phyloP scores from a whole-genome alignment of 2,113 vertebrate species.

The Boleophthalmus pectinirostris region DNA sequence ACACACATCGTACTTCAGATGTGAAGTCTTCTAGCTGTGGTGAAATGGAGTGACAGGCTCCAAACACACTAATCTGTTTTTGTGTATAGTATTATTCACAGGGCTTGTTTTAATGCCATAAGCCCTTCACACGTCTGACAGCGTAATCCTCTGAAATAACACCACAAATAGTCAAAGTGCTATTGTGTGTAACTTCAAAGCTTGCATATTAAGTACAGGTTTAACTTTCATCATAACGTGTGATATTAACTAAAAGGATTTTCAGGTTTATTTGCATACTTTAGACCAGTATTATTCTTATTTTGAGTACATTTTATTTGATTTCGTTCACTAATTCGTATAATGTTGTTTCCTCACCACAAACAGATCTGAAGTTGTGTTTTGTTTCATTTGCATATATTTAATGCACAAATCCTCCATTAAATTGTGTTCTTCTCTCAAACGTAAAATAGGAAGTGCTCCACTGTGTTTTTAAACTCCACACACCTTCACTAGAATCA shows the following conservation, averaged over 20 bases:
- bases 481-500: no score
- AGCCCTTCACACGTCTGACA: not conserved
- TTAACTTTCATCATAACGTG: not conserved
- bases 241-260: not conserved
- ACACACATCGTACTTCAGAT: not conserved
- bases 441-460: no score
- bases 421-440: no score
- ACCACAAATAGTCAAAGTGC: not conserved
- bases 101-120: constrained; percentile 2
- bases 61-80: constrained; percentile 4
- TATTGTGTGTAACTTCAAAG: constrained; percentile 5
- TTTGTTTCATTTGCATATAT: no score
- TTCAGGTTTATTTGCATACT: no score
- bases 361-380: no score
- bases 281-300: not conserved
- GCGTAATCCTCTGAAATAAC: constrained; percentile 9
- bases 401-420: no score
- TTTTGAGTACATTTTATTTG: not conserved
- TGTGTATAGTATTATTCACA: constrained; percentile 3
- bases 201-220: not conserved
- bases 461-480: no score
- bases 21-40: not conserved
- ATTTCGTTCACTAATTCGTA: no score
- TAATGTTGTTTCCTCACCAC: no score
- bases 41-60: not conserved